A percentile compares a stretch with the other conserved stretches of the same genome.
These are phyloP conservation scores for Stichopus chloronotus DNA, from an alignment of 35 echinoderm and acorn worm species.

Conservation along the genomic window DNA sequence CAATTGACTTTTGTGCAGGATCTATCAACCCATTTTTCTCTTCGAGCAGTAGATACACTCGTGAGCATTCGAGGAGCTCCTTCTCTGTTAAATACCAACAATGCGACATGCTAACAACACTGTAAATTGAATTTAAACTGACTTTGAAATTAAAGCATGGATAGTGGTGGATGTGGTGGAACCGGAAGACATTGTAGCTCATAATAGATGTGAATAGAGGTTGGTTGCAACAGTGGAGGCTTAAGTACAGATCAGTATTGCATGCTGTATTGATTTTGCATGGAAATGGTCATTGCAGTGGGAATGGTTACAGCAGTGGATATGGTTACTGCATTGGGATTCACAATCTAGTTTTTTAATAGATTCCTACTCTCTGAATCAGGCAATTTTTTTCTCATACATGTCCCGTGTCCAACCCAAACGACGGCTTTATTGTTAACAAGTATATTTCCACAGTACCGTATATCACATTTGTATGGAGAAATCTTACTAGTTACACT, in stretches of 20 bases:
- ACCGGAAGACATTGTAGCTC: neutral
- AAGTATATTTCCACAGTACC: too few species aligned
- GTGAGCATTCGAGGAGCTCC: slow-evolving; percentile 52
- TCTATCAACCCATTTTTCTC: slow-evolving; percentile 73
- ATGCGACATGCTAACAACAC: slow-evolving; percentile 49
- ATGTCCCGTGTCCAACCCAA: too few species aligned
- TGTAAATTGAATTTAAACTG: slow-evolving; percentile 37
- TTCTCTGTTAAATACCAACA: slow-evolving; percentile 56
- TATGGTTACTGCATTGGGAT: neutral
- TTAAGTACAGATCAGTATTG: slow-evolving; percentile 5
- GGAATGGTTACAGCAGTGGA: neutral
- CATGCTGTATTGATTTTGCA: neutral
- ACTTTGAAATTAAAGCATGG: slow-evolving; percentile 29
- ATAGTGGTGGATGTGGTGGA: slow-evolving; percentile 66
- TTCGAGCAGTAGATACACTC: slow-evolving; percentile 71
- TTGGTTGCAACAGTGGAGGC: slow-evolving; percentile 25
- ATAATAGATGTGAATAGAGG: slow-evolving; percentile 42
- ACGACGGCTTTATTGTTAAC: too few species aligned
- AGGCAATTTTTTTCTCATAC: too few species aligned
- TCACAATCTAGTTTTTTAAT: neutral
- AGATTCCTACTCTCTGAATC: too few species aligned
- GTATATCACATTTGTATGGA: too few species aligned
- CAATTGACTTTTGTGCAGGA: slow-evolving; percentile 78
- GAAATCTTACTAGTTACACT: too few species aligned
- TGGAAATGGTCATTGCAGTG: neutral